These are phyloP conservation scores for Battus philenor DNA, from an alignment of 1,140 invertebrate genomes.

Conservation along the genomic window DNA sequence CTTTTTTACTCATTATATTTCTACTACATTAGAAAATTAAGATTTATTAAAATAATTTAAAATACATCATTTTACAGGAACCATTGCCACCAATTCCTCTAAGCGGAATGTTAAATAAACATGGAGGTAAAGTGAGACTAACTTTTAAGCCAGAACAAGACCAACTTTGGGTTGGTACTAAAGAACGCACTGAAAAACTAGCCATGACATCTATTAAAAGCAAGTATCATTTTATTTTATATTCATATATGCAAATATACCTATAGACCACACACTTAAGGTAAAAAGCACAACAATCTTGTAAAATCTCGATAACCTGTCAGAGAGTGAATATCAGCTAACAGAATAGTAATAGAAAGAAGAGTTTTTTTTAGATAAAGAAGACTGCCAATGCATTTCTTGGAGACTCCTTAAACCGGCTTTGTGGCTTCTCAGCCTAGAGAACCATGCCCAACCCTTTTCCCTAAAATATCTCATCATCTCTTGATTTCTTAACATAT, in stretches of 20 bases:
- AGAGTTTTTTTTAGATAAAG: too few relatives aligned
- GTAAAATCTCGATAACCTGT: background rate
- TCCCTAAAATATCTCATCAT: too few relatives aligned
- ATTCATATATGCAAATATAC: background rate
- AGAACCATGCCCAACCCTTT: too few relatives aligned
- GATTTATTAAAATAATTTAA: background rate
- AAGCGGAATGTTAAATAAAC: conserved; percentile 94
- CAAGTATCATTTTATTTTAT: conserved; percentile 29
- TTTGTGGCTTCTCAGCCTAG: too few relatives aligned
- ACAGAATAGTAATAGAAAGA: too few relatives aligned
- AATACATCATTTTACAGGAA: conserved; percentile 77
- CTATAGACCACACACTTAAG: conserved; percentile 4
- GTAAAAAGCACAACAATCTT: background rate
- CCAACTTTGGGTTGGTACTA: conserved; percentile 95
- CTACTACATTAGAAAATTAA: background rate
- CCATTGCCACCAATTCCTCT: conserved; percentile 88
- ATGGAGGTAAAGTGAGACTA: conserved; percentile 93
- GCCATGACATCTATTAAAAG: conserved; percentile 93
- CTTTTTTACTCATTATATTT: too few relatives aligned
- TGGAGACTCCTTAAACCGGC: too few relatives aligned
- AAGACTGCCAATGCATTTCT: too few relatives aligned
- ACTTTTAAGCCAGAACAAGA: conserved; percentile 96
- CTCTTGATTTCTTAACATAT: too few relatives aligned
- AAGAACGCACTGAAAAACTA: conserved; percentile 95
- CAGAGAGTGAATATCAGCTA: too few relatives aligned